Evolutionary conservation across 2,888 invertebrate species (phyloP), one percentile per base, ranked within the genome.

Genomic region (Megaustenia siamemsis): DNA sequence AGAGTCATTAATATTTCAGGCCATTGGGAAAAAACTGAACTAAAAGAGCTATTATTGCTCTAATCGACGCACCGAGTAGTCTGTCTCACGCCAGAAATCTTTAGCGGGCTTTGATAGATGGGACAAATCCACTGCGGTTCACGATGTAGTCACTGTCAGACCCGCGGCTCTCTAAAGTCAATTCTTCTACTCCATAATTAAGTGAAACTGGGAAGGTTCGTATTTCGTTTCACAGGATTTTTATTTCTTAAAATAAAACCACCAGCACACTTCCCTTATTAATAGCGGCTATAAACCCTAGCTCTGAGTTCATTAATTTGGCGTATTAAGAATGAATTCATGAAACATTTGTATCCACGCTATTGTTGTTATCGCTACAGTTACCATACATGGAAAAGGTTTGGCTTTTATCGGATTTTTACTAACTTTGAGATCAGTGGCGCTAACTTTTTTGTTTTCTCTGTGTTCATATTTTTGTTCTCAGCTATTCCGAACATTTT

Each of bases 1-100:
- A 63, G 15, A 32, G 63, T 1, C 63, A 63, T 63, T 63, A 63
- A 63, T 63, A 63, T 63, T 63, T 63, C 32, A 32, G 63, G 63
- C 15, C 32, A 2, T 1, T 32, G 32, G 32, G n/a, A n/a, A 32
- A 63, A 60, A 32, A 63, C 32, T 28, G 63, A 63, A 32, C 28
- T 32, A 63, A 63, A 63, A 63, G 32, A 63, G 63, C 10, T 63
- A 32, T 28, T 32, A 63, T 32, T 63, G 28, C 32, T 12, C 1
- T 32, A 63, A 32, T 12, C 32, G 63, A 32, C 32, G 1, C 28
- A 15, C 28, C 60, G 6, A 32, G 28, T 12, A 32, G 32, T 32
- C 32, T 32, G 12, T 12, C 32, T 32, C 63, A 63, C 63, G 63
- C 10, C 32, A 63, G 63, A 63, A 1, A 28, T 32, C 63, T 12